Conservation (phyloP, 2,113 vertebrate genomes). For the Brachypteracias leptosomus region DNA sequence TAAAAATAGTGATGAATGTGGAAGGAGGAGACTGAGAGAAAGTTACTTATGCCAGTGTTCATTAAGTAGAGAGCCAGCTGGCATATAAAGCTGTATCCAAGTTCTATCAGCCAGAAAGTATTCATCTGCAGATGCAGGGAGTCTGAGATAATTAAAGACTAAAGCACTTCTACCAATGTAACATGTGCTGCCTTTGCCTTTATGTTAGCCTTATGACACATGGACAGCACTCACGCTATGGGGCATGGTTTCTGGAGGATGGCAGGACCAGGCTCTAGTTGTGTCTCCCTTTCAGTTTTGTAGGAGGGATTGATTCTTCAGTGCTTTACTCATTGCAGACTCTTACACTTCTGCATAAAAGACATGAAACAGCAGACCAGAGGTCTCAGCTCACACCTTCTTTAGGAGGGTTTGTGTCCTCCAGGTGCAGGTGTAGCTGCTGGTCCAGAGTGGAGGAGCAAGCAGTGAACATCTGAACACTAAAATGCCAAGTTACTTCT, state of each 20-base stretch:
- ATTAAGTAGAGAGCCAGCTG: not conserved
- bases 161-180: not conserved
- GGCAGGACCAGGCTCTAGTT: fast-evolving
- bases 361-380: not conserved
- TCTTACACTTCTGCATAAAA: not conserved
- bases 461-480: not conserved
- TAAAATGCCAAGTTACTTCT: not conserved
- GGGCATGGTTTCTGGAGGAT: fast-evolving
- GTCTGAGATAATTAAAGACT: not conserved
- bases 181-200: not conserved
- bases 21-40: not conserved
- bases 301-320: not conserved
- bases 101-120: not conserved
- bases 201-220: not conserved
- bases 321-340: not conserved
- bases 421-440: not conserved
- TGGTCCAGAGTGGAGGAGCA: not conserved
- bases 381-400: not conserved
- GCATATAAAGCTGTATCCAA: not conserved
- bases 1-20: not conserved
- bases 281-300: fast-evolving
- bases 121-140: not conserved
- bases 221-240: fast-evolving
- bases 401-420: not conserved
- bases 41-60: not conserved